A percentile compares a stretch with the other conserved stretches of the same genome.
These are phyloP conservation scores for Scotopteryx bipunctaria DNA, from an alignment of 2,888 invertebrate genomes.

Conservation along the genomic window DNA sequence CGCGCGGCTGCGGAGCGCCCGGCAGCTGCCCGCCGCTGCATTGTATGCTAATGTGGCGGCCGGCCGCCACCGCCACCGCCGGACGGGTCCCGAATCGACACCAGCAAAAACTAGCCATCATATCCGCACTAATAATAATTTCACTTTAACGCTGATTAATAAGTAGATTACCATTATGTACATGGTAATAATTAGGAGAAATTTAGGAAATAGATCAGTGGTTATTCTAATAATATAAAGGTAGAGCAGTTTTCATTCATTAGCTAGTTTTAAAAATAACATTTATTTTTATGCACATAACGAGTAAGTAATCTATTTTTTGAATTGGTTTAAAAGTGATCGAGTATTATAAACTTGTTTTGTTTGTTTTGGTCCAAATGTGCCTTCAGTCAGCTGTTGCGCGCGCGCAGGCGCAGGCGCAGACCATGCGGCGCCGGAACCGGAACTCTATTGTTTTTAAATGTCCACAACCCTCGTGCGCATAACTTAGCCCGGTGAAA, in stretches of 20 bases:
- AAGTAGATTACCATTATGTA: too few relatives aligned
- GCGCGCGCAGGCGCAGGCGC: constrained; percentile 42
- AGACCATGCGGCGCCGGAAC: constrained; percentile 55
- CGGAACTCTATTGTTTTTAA: constrained; percentile 41
- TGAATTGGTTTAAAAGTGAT: too few relatives aligned
- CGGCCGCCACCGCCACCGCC: constrained; percentile 21
- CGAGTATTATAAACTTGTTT: too few relatives aligned
- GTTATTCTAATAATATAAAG: too few relatives aligned
- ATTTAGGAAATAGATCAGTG: too few relatives aligned
- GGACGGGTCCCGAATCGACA: too few relatives aligned
- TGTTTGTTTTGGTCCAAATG: too few relatives aligned
- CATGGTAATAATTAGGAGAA: too few relatives aligned
- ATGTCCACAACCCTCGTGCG: constrained; percentile 22
- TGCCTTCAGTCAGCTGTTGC: constrained; percentile 23
- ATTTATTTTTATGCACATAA: too few relatives aligned
- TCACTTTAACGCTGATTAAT: constrained; percentile 5
- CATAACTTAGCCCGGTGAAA: constrained; percentile 5
- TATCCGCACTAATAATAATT: constrained; percentile 13
- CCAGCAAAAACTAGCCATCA: constrained; percentile 18
- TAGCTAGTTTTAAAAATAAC: too few relatives aligned
- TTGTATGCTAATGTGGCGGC: constrained; percentile 60
- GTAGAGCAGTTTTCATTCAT: too few relatives aligned
- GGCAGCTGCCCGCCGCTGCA: constrained; percentile 55
- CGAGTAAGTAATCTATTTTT: too few relatives aligned
- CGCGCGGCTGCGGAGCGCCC: constrained; percentile 10